Evolutionary conservation across 2,888 invertebrate genomes (phyloP).

Genomic region (Branchellion lobata): DNA sequence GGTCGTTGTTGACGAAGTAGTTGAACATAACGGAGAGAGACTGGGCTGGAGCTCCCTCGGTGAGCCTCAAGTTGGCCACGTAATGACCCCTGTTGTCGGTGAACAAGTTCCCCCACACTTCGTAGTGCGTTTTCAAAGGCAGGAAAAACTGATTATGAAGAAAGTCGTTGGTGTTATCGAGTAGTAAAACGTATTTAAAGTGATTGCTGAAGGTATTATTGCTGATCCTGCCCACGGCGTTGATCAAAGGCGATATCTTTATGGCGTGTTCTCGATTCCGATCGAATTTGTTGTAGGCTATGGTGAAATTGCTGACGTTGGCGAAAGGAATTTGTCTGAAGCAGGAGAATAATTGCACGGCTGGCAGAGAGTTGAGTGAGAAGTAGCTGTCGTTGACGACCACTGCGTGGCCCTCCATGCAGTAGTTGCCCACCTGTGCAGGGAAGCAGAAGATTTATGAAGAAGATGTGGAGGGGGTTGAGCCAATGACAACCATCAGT

Average conservation of each 20-base stretch:
- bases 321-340: slow-evolving; percentile 66
- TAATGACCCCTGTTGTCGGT: slow-evolving; percentile 83
- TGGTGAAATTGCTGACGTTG: slow-evolving; percentile 57
- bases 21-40: slow-evolving; percentile 75
- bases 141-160: slow-evolving; percentile 58
- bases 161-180: slow-evolving; percentile 72
- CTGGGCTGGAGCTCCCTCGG: slow-evolving; percentile 81
- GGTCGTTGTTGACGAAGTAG: slow-evolving; percentile 86
- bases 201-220: slow-evolving; percentile 86
- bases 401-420: slow-evolving; percentile 61
- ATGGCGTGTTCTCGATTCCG: slow-evolving; percentile 59
- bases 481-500: no score
- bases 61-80: slow-evolving; percentile 81
- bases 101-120: slow-evolving; percentile 73
- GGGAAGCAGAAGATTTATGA: no score
- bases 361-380: slow-evolving; percentile 75
- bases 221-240: slow-evolving; percentile 64
- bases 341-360: slow-evolving; percentile 80
- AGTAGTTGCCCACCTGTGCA: slow-evolving; percentile 77
- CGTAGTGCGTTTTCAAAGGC: slow-evolving; percentile 58
- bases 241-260: slow-evolving; percentile 58
- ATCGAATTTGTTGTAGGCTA: slow-evolving; percentile 57
- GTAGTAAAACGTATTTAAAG: slow-evolving; percentile 76
- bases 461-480: no score
- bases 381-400: slow-evolving; percentile 88